Conservation (phyloP, 30 jellyfish, hydroid and myxozoan genomes). For the Rhopilema esculentum region DNA sequence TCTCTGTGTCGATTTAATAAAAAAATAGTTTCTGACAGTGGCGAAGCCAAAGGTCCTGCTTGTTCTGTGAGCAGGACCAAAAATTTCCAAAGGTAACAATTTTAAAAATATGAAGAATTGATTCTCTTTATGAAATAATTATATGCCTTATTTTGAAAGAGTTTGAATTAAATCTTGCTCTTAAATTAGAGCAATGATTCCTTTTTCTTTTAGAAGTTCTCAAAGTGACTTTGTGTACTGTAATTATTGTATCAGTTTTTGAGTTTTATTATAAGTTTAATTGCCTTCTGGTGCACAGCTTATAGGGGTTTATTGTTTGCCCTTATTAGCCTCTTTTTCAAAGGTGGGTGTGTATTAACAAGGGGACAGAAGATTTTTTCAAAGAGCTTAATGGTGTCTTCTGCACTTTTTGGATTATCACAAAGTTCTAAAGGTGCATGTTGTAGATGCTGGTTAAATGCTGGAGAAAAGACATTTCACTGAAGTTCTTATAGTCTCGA, state of each 20-base stretch:
- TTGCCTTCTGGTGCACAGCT: slow-evolving; percentile 2
- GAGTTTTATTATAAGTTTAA: neutral
- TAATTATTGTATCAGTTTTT: neutral
- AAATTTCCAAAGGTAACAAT: too few species aligned
- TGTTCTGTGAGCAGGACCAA: too few species aligned
- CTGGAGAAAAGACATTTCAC: slow-evolving; percentile 10
- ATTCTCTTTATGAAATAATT: too few species aligned
- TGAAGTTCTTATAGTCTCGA: slow-evolving; percentile 3
- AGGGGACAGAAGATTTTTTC: neutral
- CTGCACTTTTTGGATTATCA: slow-evolving; percentile 3
- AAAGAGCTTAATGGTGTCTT: neutral
- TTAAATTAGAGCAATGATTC: neutral
- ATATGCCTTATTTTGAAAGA: neutral
- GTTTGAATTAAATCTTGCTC: slow-evolving; percentile 3
- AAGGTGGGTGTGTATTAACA: slow-evolving; percentile 4
- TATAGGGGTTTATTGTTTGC: slow-evolving; percentile 18
- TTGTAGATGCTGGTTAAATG: too few species aligned
- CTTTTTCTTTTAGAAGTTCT: neutral
- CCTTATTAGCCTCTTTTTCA: neutral
- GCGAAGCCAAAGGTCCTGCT: too few species aligned
- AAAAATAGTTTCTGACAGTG: too few species aligned
- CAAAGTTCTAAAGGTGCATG: neutral
- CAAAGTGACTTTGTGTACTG: neutral
- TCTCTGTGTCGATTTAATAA: too few species aligned
- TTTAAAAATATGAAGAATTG: too few species aligned